These are phyloP conservation scores for Megastigmus dorsalis DNA, from an alignment of 2,888 invertebrate genomes.

Conservation along the genomic window DNA sequence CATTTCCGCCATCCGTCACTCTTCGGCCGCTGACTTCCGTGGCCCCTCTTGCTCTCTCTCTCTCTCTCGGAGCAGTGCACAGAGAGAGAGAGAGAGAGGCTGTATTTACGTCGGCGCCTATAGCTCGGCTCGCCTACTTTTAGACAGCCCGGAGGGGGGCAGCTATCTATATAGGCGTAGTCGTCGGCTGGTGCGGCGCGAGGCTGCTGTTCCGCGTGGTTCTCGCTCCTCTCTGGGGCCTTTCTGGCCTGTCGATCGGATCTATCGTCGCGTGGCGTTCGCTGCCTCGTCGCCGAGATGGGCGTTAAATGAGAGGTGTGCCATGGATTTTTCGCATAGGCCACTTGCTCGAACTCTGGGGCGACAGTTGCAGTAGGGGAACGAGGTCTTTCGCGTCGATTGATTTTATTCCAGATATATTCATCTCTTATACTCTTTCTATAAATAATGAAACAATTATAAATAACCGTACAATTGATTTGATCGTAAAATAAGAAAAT, in stretches of 20 bases:
- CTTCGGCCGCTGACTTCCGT: conserved; percentile 52
- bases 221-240: too few species aligned
- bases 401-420: too few species aligned
- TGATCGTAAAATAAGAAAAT: too few species aligned
- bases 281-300: too few species aligned
- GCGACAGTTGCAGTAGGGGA: too few species aligned
- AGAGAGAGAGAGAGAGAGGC: not conserved
- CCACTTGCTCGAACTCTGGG: too few species aligned
- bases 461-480: too few species aligned
- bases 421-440: too few species aligned
- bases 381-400: too few species aligned
- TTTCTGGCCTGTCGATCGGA: conserved; percentile 9
- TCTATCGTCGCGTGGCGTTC: not conserved
- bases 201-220: not conserved
- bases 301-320: too few species aligned
- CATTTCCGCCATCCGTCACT: conserved; percentile 59
- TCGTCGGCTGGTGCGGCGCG: not conserved
- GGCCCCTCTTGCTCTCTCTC: conserved; percentile 42
- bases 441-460: too few species aligned
- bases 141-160: conserved; percentile 40
- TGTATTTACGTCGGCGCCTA: conserved; percentile 47
- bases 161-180: not conserved
- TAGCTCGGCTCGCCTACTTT: conserved; percentile 45
- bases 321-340: too few species aligned
- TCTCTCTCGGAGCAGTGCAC: not conserved